These are phyloP conservation scores for Plumapathes pennacea DNA, from an alignment of 92 coral and sea anemone genomes.

Conservation along the genomic window DNA sequence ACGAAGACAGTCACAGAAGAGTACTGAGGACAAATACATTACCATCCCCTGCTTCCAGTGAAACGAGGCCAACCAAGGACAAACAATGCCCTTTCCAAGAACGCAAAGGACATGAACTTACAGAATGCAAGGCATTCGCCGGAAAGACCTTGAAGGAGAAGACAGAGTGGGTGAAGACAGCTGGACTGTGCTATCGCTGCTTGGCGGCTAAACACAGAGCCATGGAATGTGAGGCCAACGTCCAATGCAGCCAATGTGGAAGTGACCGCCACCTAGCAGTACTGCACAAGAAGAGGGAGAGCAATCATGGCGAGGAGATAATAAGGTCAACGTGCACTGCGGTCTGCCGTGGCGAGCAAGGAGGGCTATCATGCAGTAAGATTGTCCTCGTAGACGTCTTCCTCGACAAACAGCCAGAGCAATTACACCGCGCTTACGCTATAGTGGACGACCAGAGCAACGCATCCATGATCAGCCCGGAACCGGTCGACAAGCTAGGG, in stretches of 20 bases:
- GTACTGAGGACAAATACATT: slow-evolving; percentile 1
- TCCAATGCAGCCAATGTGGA: slow-evolving; percentile 10
- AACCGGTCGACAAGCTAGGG: slow-evolving; percentile 18
- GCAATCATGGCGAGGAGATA: too few species aligned
- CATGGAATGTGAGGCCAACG: slow-evolving; percentile 16
- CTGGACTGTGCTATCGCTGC: slow-evolving; percentile 39
- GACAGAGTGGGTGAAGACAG: slow-evolving; percentile 17
- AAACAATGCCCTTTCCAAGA: too few species aligned
- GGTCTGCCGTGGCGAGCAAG: slow-evolving; percentile 11
- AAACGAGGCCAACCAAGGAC: too few species aligned
- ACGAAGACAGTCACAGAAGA: not conserved
- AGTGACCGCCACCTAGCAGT: slow-evolving; percentile 28
- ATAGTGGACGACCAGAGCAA: slow-evolving; percentile 57
- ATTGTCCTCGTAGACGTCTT: slow-evolving; percentile 33
- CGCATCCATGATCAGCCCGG: slow-evolving; percentile 40
- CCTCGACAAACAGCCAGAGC: slow-evolving; percentile 1
- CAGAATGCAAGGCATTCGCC: slow-evolving; percentile 32
- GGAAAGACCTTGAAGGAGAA: slow-evolving; percentile 19
- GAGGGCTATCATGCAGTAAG: slow-evolving; percentile 48
- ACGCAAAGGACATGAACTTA: slow-evolving; percentile 20
- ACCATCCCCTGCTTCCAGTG: too few species aligned
- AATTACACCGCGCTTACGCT: slow-evolving; percentile 23
- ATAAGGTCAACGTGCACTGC: slow-evolving; percentile 18
- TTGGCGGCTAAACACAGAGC: slow-evolving; percentile 22
- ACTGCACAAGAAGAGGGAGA: slow-evolving; percentile 23